A percentile compares a stretch with the other conserved stretches of the same genome.
These are phyloP conservation scores for Magallana ariakensis DNA, from an alignment of 1,140 invertebrate genomes.

Conservation along the genomic window DNA sequence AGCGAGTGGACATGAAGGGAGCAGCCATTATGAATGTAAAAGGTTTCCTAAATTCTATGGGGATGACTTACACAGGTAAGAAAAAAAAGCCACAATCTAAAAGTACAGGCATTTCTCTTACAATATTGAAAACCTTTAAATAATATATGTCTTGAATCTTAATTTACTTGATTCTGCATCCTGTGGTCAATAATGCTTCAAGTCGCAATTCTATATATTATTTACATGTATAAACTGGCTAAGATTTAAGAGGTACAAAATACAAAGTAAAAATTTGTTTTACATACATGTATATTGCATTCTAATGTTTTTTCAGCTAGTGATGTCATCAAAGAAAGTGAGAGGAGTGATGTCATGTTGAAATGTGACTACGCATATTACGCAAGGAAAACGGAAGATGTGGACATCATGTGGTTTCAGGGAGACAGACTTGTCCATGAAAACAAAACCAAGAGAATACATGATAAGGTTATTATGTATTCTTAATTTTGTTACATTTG, in stretches of 20 bases:
- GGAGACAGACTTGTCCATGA: not conserved
- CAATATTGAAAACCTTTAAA: not conserved
- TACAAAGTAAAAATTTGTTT: not conserved
- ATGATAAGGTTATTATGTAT: not conserved
- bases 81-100: too few relatives aligned
- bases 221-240: not conserved
- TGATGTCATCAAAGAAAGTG: conserved; percentile 4
- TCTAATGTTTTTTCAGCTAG: not conserved
- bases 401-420: conserved; percentile 9
- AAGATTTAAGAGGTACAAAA: too few relatives aligned
- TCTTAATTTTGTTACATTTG: too few relatives aligned
- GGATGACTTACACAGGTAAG: not conserved
- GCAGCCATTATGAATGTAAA: not conserved
- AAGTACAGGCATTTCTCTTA: not conserved
- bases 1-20: conserved; percentile 18
- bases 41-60: conserved; percentile 25
- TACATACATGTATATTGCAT: not conserved
- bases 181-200: too few relatives aligned
- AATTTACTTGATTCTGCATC: not conserved
- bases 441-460: not conserved
- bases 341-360: not conserved
- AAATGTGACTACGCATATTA: conserved; percentile 37
- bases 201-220: too few relatives aligned
- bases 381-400: not conserved
- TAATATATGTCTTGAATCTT: not conserved